These are phyloP conservation scores for Heloderma charlesbogerti DNA, from an alignment of 2,113 vertebrate genomes.

Conservation along the genomic window DNA sequence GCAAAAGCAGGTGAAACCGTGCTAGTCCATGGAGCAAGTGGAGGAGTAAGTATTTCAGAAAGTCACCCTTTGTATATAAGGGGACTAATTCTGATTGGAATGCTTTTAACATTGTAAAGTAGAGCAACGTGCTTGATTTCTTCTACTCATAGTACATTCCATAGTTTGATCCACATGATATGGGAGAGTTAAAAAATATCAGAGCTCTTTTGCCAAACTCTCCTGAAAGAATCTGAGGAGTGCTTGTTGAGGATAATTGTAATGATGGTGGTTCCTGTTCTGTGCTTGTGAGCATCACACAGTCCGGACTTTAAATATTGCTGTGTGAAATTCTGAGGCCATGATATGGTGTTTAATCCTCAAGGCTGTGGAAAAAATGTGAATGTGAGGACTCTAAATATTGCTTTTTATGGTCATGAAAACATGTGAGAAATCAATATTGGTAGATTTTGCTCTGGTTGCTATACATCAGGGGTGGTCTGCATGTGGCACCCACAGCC, in stretches of 20 bases:
- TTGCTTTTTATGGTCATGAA: not conserved
- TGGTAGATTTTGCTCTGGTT: not conserved
- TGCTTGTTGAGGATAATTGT: not conserved
- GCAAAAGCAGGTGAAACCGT: conserved; percentile 86
- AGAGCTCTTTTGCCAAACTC: not conserved
- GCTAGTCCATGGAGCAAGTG: conserved; percentile 93
- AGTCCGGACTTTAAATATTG: not conserved
- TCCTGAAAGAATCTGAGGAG: conserved; percentile 28
- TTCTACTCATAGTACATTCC: not conserved
- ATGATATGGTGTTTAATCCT: not conserved
- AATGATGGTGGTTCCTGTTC: not conserved
- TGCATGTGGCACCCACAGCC: not conserved
- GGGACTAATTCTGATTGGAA: not conserved
- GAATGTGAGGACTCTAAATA: not conserved
- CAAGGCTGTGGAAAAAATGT: not conserved
- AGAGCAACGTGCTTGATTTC: not conserved
- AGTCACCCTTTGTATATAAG: not conserved
- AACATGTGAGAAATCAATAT: not conserved
- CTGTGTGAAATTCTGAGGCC: not conserved
- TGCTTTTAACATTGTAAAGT: not conserved
- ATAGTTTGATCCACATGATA: conserved; percentile 6
- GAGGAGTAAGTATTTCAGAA: conserved; percentile 85
- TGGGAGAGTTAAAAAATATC: conserved; percentile 1
- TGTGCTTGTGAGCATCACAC: not conserved
- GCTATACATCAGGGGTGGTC: too few species aligned